These are phyloP conservation scores for Acanthis flammea DNA, from an alignment of 2,797 vertebrate species.

Conservation along the genomic window DNA sequence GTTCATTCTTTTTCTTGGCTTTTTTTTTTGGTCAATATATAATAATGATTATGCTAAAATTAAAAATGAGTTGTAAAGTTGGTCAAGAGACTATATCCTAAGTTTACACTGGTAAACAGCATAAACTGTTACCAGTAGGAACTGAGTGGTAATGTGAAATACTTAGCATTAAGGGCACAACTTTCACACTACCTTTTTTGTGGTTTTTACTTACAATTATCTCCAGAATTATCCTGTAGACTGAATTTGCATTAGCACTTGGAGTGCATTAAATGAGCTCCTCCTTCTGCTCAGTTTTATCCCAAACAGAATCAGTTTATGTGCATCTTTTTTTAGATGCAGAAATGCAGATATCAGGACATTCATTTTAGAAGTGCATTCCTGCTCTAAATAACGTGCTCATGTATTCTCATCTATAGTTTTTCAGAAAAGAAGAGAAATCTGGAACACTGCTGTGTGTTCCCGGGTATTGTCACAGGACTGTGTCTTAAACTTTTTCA, in stretches of 20 bases:
- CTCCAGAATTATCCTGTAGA: background rate
- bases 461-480: background rate
- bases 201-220: background rate
- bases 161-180: background rate
- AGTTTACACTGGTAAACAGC: background rate
- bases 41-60: background rate
- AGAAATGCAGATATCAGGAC: background rate
- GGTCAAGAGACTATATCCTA: background rate
- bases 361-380: background rate
- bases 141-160: background rate
- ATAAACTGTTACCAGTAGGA: background rate
- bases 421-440: background rate
- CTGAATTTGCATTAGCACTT: background rate
- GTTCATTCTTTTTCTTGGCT: background rate
- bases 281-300: background rate
- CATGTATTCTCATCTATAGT: background rate
- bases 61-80: background rate
- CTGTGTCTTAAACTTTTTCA: background rate
- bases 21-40: background rate
- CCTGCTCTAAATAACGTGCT: background rate
- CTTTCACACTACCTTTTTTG: background rate
- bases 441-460: background rate
- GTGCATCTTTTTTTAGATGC: background rate
- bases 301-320: background rate
- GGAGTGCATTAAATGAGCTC: background rate